Percentiles rank a stretch among this genome's conserved stretches.
These are phyloP conservation scores for Pseudocheirus occidentalis DNA, from an alignment of 2,797 vertebrate species.

Conservation along the genomic window DNA sequence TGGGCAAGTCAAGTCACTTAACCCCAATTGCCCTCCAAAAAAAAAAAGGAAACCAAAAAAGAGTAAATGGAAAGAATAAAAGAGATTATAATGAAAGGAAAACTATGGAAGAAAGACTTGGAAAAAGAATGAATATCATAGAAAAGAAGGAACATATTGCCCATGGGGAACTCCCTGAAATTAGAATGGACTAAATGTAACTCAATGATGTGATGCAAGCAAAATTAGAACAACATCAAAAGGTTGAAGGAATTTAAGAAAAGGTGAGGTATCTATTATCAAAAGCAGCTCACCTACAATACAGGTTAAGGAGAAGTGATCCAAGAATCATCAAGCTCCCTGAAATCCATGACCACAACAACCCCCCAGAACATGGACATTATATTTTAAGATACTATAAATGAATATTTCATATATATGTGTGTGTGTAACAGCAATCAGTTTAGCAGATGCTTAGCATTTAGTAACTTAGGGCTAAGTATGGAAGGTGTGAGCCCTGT, in stretches of 20 bases:
- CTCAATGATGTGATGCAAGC: background rate
- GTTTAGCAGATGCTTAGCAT: no score
- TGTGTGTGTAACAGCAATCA: no score
- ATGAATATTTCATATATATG: background rate
- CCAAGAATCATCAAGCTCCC: background rate
- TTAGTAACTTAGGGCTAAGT: no score
- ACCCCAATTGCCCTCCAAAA: no score
- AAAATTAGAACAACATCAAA: background rate
- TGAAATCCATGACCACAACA: background rate
- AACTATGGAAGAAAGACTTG: background rate
- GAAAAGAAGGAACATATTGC: background rate
- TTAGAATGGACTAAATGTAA: background rate
- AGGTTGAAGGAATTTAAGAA: background rate
- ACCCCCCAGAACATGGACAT: background rate
- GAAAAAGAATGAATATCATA: background rate
- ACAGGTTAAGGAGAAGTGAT: background rate
- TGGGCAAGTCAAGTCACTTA: no score
- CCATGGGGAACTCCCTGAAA: background rate
- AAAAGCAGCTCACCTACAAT: background rate
- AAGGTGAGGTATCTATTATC: background rate
- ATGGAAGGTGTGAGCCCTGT: no score
- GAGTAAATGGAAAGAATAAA: background rate
- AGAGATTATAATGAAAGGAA: background rate
- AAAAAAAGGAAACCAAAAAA: no score
- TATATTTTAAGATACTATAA: background rate